Evolutionary conservation across 1,140 invertebrate species (phyloP), one percentile per base, ranked within the genome.

Genomic region (Bombus affinis): DNA sequence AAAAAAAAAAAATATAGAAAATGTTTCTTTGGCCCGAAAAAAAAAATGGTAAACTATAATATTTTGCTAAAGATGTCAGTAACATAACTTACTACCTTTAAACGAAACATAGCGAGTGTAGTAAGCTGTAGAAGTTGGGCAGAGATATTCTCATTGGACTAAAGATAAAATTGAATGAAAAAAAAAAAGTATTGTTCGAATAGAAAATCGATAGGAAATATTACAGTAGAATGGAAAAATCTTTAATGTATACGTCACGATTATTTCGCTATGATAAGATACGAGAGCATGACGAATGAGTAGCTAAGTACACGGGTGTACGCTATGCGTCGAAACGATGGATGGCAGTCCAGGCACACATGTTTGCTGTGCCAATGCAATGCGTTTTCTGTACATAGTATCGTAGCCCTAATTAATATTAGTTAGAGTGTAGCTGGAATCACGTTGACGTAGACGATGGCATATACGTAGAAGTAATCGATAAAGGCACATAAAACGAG

Each of bases 311-410:
- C n/a, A 53, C 32, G n/a, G 53, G 25, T 37, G 66, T 57, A 84
- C 62, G 47, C 6, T 44, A 71, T n/a, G 37, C 71, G n/a, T 37
- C 53, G 62, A n/a, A 86, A 37, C 32, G 47, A 37, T 77, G 75
- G 77, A 79, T 88, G 89, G 91, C 88, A 91, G 91, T 91, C 91
- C 88, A 66, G 90, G 86, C 81, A 80, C 86, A 83, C 89, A 90
- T 86, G 85, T 91, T 91, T 92, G 89, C 86, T 88, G 91, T 92
- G 91, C 91, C 91, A 92, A 92, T 88, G 86, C 90, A 90, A 91
- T 89, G 85, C 91, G 87, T 92, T 92, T 91, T 92, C 90, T 92
- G 89, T 92, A 90, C 81, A 92, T 92, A 93, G 59, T 77, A 88
- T 75, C 85, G 87, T 91, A 90, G 88, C 86, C 68, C 81, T 88